Evolutionary conservation across 2,113 vertebrate species (phyloP).

Genomic region (Callaeas wilsoni): DNA sequence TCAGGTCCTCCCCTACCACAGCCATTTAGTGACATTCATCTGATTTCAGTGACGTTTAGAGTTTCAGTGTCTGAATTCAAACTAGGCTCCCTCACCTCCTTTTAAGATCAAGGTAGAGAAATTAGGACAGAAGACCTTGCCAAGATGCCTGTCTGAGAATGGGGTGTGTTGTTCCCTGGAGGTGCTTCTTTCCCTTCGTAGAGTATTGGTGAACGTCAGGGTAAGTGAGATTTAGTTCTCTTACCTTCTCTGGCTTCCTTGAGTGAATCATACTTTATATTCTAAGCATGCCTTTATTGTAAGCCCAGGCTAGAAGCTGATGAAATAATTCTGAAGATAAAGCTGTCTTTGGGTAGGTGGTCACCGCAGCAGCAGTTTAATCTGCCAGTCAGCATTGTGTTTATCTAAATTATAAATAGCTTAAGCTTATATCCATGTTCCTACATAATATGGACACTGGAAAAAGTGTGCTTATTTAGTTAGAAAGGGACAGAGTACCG

Average conservation of each 20-base stretch:
- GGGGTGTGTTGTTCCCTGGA: not conserved
- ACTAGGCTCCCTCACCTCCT: not conserved
- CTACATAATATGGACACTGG: not conserved
- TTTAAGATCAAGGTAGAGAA: not conserved
- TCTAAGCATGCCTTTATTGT: not conserved
- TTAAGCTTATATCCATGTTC: not conserved
- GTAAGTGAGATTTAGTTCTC: not conserved
- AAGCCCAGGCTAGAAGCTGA: not conserved
- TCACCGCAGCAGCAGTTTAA: not conserved
- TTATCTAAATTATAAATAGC: not conserved
- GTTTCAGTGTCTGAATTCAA: not conserved
- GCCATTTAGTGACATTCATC: not conserved
- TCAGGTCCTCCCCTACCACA: not conserved
- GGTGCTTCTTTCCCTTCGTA: not conserved
- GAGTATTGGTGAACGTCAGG: not conserved
- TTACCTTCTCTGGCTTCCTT: not conserved
- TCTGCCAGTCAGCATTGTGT: not conserved
- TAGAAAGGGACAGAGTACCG: not conserved
- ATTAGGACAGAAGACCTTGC: not conserved
- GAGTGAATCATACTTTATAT: not conserved
- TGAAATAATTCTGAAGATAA: not conserved
- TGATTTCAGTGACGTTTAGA: not conserved
- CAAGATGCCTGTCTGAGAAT: not conserved
- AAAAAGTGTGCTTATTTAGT: not conserved
- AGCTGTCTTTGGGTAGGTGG: not conserved